These are phyloP conservation scores for Littorina saxatilis DNA, from an alignment of 1,140 invertebrate genomes.

Conservation along the genomic window DNA sequence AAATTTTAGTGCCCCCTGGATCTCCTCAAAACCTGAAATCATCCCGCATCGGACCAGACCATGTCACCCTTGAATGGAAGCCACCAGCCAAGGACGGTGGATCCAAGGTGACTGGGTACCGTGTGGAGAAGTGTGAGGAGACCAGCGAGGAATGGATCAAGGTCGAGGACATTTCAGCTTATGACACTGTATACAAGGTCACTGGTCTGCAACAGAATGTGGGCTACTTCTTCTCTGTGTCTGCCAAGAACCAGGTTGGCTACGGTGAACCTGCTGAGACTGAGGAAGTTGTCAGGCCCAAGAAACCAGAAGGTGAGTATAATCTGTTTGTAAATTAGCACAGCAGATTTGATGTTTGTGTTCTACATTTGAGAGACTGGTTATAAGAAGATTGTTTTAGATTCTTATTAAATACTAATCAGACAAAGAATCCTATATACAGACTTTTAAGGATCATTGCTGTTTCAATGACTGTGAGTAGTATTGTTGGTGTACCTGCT, in stretches of 20 bases:
- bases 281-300: constrained; percentile 77
- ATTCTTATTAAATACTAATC: too few species aligned
- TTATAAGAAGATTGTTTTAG: too few species aligned
- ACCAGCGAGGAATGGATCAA: constrained; percentile 64
- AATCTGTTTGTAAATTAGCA: not conserved
- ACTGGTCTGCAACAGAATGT: constrained; percentile 93
- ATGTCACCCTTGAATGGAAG: constrained; percentile 95
- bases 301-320: constrained; percentile 62
- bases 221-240: constrained; percentile 97
- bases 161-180: constrained; percentile 59
- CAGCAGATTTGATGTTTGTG: too few species aligned
- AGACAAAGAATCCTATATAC: too few species aligned
- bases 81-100: constrained; percentile 94
- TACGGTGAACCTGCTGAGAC: constrained; percentile 90
- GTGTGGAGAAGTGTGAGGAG: constrained; percentile 64
- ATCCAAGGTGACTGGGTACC: constrained; percentile 85
- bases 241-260: constrained; percentile 97
- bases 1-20: constrained; percentile 86
- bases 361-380: too few species aligned
- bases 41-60: constrained; percentile 94
- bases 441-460: too few species aligned
- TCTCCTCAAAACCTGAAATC: constrained; percentile 94
- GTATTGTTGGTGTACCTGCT: not conserved
- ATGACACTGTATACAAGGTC: constrained; percentile 73
- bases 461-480: not conserved